Conservation (phyloP, 2,888 invertebrate genomes). For the Hypolimnas misippus region DNA sequence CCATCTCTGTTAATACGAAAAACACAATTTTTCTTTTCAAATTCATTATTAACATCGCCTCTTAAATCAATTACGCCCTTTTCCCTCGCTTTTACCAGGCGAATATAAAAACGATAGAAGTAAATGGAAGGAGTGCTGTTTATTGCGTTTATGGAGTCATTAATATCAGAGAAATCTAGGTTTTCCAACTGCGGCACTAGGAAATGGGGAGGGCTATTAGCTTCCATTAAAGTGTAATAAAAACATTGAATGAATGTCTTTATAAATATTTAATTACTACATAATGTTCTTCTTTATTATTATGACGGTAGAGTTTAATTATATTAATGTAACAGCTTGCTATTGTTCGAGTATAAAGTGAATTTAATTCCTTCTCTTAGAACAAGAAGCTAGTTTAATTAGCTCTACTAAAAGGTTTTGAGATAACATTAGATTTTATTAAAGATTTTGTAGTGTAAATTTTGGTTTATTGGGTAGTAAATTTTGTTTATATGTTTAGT, state of each 20-base stretch:
- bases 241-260: conserved; percentile 35
- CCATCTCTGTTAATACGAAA: neutral
- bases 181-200: conserved; percentile 32
- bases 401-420: neutral
- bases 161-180: conserved; percentile 39
- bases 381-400: neutral
- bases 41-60: neutral
- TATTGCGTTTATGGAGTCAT: conserved; percentile 38
- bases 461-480: too few relatives aligned
- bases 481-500: neutral
- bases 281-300: conserved; percentile 7
- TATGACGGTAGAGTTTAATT: neutral
- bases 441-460: neutral
- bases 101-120: conserved; percentile 15
- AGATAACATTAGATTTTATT: neutral
- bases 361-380: neutral
- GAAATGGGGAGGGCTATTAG: conserved; percentile 39
- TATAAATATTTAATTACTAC: conserved; percentile 28
- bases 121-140: conserved; percentile 24
- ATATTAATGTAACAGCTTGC: neutral
- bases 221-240: conserved; percentile 33
- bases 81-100: conserved; percentile 1
- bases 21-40: neutral
- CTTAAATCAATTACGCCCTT: conserved; percentile 7
- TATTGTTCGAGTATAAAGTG: neutral